These are phyloP conservation scores for Diplolepis rosae DNA, from an alignment of 2,888 invertebrate genomes.

Conservation along the genomic window DNA sequence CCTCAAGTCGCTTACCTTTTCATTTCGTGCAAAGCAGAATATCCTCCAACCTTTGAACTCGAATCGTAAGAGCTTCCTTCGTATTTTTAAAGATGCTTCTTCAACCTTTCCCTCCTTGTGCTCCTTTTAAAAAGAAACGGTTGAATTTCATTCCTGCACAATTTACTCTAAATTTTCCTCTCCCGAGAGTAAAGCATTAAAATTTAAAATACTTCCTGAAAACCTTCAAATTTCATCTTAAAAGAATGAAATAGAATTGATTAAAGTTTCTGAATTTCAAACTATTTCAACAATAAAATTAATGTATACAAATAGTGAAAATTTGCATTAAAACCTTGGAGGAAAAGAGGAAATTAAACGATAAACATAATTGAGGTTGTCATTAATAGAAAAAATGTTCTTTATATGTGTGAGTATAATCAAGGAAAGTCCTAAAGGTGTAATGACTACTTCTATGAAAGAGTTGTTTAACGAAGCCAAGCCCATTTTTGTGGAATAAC, in stretches of 20 bases:
- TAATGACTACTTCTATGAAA: neutral
- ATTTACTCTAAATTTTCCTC: slow-evolving; percentile 4
- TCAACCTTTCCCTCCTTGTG: slow-evolving; percentile 16
- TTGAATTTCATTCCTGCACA: slow-evolving; percentile 19
- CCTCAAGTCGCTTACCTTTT: slow-evolving; percentile 35
- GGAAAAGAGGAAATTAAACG: neutral
- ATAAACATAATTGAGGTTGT: neutral
- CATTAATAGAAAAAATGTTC: neutral
- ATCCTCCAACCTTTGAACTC: slow-evolving; percentile 22
- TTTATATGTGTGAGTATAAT: neutral
- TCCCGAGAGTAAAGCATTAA: neutral
- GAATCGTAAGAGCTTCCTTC: slow-evolving; percentile 28
- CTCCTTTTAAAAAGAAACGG: slow-evolving; percentile 21
- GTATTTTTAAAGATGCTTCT: slow-evolving; percentile 24
- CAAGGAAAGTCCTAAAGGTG: neutral
- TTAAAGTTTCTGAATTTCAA: too few relatives aligned
- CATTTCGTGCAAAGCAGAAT: slow-evolving; percentile 29
- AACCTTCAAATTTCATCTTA: neutral
- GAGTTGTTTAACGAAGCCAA: neutral
- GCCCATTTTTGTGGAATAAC: neutral
- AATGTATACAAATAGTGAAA: too few relatives aligned
- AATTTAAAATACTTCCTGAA: neutral
- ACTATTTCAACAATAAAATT: too few relatives aligned
- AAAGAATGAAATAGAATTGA: too few relatives aligned
- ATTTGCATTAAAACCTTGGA: neutral